Conservation (phyloP, 1,140 invertebrate species). For the Zophobas atratus region DNA sequence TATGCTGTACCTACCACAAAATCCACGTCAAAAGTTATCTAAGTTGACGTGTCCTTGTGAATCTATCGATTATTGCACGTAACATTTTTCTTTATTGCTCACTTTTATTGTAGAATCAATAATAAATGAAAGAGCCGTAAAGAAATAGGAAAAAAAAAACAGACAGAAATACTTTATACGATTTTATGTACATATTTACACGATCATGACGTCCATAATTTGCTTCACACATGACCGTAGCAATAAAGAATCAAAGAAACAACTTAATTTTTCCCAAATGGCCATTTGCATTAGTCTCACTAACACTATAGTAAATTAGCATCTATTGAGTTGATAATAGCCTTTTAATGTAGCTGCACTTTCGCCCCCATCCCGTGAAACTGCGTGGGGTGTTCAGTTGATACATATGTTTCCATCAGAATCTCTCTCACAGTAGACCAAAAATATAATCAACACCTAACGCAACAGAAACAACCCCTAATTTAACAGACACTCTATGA, state of each 20-base stretch:
- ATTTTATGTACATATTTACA: no score
- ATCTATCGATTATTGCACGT: no score
- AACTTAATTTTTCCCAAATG: slow-evolving; percentile 21
- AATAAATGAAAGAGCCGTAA: no score
- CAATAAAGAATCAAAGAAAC: not conserved
- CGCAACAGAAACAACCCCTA: slow-evolving; percentile 19
- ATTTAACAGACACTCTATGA: slow-evolving; percentile 27
- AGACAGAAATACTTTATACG: no score
- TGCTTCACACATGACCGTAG: not conserved
- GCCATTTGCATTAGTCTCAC: not conserved
- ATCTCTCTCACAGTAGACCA: slow-evolving; percentile 55
- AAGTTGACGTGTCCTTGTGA: no score
- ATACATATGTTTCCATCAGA: slow-evolving; percentile 62
- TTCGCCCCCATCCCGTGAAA: slow-evolving; percentile 56
- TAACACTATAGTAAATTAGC: slow-evolving; percentile 59
- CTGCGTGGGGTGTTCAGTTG: slow-evolving; percentile 56
- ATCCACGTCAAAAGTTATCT: no score
- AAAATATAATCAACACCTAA: slow-evolving; percentile 24
- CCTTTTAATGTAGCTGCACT: slow-evolving; percentile 61
- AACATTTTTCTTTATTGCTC: no score
- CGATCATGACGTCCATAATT: no score
- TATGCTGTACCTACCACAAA: no score
- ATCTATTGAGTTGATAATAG: slow-evolving; percentile 61
- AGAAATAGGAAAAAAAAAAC: no score
- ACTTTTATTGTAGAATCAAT: no score